phyloP scores from a whole-genome alignment of 23 tunicate species.

The Halocynthia roretzi region DNA sequence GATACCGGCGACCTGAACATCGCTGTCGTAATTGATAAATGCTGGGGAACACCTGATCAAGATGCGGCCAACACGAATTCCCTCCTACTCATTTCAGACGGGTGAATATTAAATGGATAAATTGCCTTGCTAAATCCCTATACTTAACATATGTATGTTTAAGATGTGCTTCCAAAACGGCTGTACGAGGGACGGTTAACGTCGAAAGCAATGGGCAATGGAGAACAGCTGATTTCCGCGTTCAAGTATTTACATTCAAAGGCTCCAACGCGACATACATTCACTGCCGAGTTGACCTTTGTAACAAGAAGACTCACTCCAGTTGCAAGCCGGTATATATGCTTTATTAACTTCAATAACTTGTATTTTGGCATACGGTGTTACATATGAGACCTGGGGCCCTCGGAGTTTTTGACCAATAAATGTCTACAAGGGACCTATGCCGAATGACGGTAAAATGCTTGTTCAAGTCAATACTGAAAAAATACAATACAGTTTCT shows the following conservation, averaged over 20 bases:
- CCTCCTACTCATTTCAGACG: background rate
- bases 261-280: slow-evolving; percentile 1
- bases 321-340: slow-evolving; percentile 1
- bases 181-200: background rate
- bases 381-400: too few relatives aligned
- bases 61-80: background rate
- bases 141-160: background rate
- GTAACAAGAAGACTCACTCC: background rate
- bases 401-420: too few relatives aligned
- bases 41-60: slow-evolving; percentile 18
- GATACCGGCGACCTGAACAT: background rate
- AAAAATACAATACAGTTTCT: too few relatives aligned
- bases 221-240: slow-evolving; percentile 7
- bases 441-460: too few relatives aligned
- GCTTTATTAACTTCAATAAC: too few relatives aligned
- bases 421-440: too few relatives aligned
- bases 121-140: background rate
- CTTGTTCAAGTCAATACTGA: too few relatives aligned
- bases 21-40: background rate
- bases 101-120: background rate
- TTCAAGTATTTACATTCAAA: slow-evolving; percentile 8
- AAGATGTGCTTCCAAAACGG: slow-evolving; percentile 4
- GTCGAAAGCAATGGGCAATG: slow-evolving; percentile 11
- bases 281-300: slow-evolving; percentile 6
- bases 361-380: too few relatives aligned